These are phyloP conservation scores for Calephelis virginiensis DNA, from an alignment of 1,140 invertebrate species.

Conservation along the genomic window DNA sequence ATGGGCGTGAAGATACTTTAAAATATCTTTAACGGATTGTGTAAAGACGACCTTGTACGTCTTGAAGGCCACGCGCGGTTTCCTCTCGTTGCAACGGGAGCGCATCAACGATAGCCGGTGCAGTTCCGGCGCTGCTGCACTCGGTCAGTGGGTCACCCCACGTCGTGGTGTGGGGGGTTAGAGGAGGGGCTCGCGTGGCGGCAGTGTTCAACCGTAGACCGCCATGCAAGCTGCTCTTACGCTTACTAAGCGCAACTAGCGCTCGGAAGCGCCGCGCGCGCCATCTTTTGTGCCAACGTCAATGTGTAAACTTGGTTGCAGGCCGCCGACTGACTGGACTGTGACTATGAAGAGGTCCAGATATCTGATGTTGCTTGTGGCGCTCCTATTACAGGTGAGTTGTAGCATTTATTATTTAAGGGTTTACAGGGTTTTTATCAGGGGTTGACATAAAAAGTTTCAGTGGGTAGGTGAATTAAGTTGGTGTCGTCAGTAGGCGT, in stretches of 20 bases:
- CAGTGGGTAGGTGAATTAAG: too few relatives aligned
- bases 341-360: constrained; percentile 72
- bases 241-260: constrained; percentile 38
- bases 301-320: constrained; percentile 66
- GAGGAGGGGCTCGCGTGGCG: constrained; percentile 26
- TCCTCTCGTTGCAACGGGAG: constrained; percentile 61
- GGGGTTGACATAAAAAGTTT: too few relatives aligned
- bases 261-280: constrained; percentile 45
- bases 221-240: constrained; percentile 37
- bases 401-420: constrained; percentile 15
- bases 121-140: constrained; percentile 67
- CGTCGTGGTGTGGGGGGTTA: constrained; percentile 27
- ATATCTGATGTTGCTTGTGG: constrained; percentile 56
- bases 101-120: constrained; percentile 57
- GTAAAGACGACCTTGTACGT: constrained; percentile 56
- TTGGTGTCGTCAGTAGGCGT: too few relatives aligned
- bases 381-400: constrained; percentile 69
- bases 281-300: constrained; percentile 42
- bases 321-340: constrained; percentile 59
- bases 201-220: constrained; percentile 36
- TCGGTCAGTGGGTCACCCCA: constrained; percentile 71
- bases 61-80: constrained; percentile 64
- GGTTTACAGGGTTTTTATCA: too few relatives aligned
- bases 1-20: too few relatives aligned
- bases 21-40: constrained; percentile 17